Base-by-base conservation (phyloP, 2,797 vertebrate species). In the Remorina albescens region DNA sequence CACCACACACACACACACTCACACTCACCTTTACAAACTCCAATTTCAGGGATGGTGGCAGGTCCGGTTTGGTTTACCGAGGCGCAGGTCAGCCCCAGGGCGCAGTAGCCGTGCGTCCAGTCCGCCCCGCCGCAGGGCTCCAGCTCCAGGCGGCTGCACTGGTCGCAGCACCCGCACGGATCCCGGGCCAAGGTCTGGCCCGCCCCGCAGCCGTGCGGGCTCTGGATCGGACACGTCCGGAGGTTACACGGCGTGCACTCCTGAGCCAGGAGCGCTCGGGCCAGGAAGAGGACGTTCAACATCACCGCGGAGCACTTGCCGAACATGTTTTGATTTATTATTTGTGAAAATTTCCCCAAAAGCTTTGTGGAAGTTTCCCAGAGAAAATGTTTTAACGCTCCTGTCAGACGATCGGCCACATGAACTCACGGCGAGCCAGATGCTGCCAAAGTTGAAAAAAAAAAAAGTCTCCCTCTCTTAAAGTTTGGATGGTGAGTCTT, bases 131-230 rank as follows among this genome's bases (percentile, higher is more conserved):
- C 95, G 81, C 95, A 96, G 23, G 89, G 79, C 82, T 95, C 95
- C 91, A 93, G 91, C 82, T 95, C 91, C 75, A 94, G 84, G 62
- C 92, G 90, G 59, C 93, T 36, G 53, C 95, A 95, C 69, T 86
- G 92, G 47, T 91, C 91, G 36, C 95, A 96, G 89, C 95, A 96
- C 75, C 94, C 93, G 89, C 95, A 96, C 5, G 95, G 93, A 71
- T 95, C 94, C 72, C 78, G 80, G 55, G 88, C 91, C 77, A 85
- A 8, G 41, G 68, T 90, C 84, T 94, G 92, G 28, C 89, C 93
- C 12, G 85, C 86, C 32, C 89, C 92, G 67, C 95, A 95, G 81
- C 72, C 86, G 57, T 75, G 88, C 47, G 88, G 67, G 26, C 86
- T 44, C 65, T 82, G 79, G 51, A 55, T 47, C 15, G 91, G 82